Evolutionary conservation across 2,113 vertebrate genomes (phyloP).

Genomic region (Ginglymostoma cirratum): DNA sequence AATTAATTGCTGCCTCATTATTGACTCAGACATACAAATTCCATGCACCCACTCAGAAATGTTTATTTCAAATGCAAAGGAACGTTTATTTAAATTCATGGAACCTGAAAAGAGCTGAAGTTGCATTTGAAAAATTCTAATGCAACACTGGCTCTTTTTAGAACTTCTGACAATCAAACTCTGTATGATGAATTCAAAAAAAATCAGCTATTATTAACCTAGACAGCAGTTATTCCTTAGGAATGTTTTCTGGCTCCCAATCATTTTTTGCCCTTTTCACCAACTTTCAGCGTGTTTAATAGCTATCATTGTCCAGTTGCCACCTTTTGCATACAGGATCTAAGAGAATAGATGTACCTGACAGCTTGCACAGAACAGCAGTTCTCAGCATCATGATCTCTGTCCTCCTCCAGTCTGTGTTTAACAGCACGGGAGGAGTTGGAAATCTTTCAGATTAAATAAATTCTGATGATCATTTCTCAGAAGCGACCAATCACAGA

Average conservation of each 20-base stretch:
- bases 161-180: neutral
- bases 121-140: neutral
- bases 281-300: neutral
- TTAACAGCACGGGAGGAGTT: neutral
- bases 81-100: neutral
- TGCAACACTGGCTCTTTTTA: neutral
- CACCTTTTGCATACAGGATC: neutral
- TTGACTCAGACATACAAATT: neutral
- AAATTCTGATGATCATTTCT: neutral
- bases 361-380: neutral
- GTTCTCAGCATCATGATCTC: neutral
- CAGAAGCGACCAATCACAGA: neutral
- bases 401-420: too few relatives aligned
- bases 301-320: neutral
- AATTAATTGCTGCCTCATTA: neutral
- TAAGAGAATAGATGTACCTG: neutral
- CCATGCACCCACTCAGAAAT: neutral
- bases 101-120: neutral
- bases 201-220: neutral
- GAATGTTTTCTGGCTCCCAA: neutral
- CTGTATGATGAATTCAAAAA: neutral
- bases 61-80: neutral
- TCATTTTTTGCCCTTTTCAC: neutral
- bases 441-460: neutral
- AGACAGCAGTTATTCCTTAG: neutral